Percentiles rank a stretch among this genome's conserved stretches.
These are phyloP conservation scores for Thalassarche chlororhynchos DNA, from an alignment of 2,113 vertebrate species.

Conservation along the genomic window DNA sequence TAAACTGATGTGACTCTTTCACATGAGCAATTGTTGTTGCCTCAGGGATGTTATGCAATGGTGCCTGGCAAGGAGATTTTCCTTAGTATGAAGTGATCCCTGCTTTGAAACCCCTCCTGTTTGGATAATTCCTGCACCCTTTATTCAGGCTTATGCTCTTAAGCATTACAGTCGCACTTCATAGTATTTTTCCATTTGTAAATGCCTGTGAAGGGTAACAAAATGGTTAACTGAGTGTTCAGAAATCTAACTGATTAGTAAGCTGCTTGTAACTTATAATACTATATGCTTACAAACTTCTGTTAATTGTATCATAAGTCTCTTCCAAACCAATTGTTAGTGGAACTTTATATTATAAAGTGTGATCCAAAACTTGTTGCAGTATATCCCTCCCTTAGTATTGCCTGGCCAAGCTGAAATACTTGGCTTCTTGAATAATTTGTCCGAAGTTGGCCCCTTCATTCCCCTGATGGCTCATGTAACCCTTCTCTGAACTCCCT, in stretches of 20 bases:
- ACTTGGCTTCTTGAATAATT: constrained; percentile 56
- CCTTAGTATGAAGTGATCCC: neutral
- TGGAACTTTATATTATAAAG: neutral
- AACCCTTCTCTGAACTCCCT: constrained; percentile 59
- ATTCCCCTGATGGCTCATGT: constrained; percentile 1
- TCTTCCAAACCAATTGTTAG: neutral
- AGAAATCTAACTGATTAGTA: neutral
- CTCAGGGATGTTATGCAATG: constrained; percentile 28
- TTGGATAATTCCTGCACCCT: neutral
- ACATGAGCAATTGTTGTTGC: constrained; percentile 30
- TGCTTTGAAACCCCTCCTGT: neutral
- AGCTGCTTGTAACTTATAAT: neutral
- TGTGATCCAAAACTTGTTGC: constrained; percentile 12
- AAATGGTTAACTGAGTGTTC: neutral
- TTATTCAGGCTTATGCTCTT: neutral
- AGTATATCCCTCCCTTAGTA: constrained; percentile 18
- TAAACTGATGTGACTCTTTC: constrained; percentile 9
- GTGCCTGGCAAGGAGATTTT: constrained; percentile 17
- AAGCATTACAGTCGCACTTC: neutral
- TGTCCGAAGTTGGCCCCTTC: constrained; percentile 15
- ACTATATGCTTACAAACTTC: neutral
- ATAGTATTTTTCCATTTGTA: neutral
- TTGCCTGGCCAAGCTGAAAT: constrained; percentile 51
- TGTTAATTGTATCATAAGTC: neutral
- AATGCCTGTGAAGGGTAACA: neutral